Evolutionary conservation across 2,888 invertebrate genomes (phyloP), one percentile per base, ranked within the genome.

Genomic region (Keiferia lycopersicella): DNA sequence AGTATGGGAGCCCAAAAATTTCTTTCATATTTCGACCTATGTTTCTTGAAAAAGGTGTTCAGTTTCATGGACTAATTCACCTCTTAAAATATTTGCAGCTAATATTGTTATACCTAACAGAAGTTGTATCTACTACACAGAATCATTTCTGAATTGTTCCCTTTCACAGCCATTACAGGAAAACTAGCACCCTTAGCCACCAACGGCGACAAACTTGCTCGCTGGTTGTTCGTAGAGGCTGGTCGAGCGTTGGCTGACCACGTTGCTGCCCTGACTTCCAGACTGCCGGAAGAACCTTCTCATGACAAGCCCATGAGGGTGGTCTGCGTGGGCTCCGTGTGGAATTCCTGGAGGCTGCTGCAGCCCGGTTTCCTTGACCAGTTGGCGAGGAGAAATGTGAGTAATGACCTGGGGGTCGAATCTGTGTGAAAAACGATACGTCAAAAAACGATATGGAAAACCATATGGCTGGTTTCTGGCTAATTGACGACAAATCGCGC

Each of bases 251-350:
- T 99, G 41, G 86, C 81, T 0, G 79, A 80, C 14, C 92, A 94
- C 71, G 82, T 97, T 0, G 98, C 68, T 89, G 96, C 82, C 94
- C 95, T 74, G 95, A 50, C 50, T 11, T 14, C 56, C n/a, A n/a
- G 56, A 10, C n/a, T 56, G 0, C 83, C 56, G 4, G 8, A 34
- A 6, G 30, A 7, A 4, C 34, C 14, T 1, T 6, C 30, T 8
- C 66, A 81, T 93, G 71, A 91, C 63, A 97, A 95, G 62, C 94
- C 0, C 83, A 95, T 41, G 59, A 93, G 94, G 60, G 93, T 99
- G 0, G 95, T 98, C 0, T 98, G 98, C 80, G 97, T 98, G 0
- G 99, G 99, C 0, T 98, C 98, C 0, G 98, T 99, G 0, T 99
- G 98, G 97, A 94, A 96, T 68, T 98, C 98, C 79, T 99, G 98